These are phyloP conservation scores for Sphaerodactylus townsendi DNA, from an alignment of 2,113 vertebrate species.

Conservation along the genomic window DNA sequence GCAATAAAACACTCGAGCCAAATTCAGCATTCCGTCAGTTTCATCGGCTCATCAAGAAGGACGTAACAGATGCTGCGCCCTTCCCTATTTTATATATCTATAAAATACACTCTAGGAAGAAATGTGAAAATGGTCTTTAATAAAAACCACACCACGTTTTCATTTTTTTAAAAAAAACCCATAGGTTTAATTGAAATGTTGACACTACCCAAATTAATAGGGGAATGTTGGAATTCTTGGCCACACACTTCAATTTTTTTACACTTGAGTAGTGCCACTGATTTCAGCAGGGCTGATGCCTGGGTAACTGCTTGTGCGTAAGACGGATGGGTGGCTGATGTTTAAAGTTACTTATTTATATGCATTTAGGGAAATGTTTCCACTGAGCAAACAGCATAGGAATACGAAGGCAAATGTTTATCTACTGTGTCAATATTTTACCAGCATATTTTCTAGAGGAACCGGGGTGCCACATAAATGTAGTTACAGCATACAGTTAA, in stretches of 20 bases:
- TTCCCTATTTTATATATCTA: neutral
- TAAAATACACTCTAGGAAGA: neutral
- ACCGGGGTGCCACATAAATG: conserved; percentile 18
- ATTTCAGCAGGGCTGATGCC: neutral
- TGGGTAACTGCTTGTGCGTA: neutral
- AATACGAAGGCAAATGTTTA: conserved; percentile 63
- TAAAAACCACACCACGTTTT: neutral
- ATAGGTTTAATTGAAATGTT: neutral
- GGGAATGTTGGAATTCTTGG: neutral
- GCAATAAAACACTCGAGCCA: too few relatives aligned
- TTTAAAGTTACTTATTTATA: conserved; percentile 41
- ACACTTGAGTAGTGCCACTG: neutral
- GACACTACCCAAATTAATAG: neutral
- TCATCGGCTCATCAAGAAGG: too few relatives aligned
- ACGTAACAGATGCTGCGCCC: too few relatives aligned
- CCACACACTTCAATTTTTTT: neutral
- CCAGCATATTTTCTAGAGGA: neutral
- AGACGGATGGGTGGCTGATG: neutral
- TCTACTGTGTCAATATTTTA: conserved; percentile 57
- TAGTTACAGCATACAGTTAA: neutral
- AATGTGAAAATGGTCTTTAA: neutral
- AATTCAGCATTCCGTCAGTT: too few relatives aligned
- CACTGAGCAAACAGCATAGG: conserved; percentile 49
- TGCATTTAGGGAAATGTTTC: conserved; percentile 42
- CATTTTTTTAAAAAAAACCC: too few relatives aligned